phyloP scores from a whole-genome alignment of 2,888 invertebrate species.

The Rugalucina vietnamica region DNA sequence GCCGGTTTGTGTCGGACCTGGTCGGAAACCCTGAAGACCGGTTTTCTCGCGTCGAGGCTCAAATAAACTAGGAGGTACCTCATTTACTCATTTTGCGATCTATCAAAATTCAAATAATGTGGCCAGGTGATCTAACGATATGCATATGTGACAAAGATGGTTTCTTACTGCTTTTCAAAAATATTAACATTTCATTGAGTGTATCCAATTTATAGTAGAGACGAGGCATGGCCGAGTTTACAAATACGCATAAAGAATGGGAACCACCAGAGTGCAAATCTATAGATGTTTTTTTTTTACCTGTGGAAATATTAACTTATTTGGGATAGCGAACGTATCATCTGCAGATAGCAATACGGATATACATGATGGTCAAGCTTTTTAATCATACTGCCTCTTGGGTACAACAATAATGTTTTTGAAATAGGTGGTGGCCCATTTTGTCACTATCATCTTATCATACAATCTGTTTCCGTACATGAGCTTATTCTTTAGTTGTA shows the following conservation, averaged over 20 bases:
- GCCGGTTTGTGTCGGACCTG: no score
- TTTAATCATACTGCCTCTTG: no score
- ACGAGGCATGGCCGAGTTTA: not conserved
- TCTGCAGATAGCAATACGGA: no score
- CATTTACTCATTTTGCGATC: not conserved
- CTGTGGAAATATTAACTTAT: no score
- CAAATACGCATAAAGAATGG: no score
- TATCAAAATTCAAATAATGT: not conserved
- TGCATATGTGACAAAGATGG: not conserved
- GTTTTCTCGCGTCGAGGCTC: no score
- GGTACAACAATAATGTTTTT: no score
- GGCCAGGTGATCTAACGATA: conserved; percentile 4
- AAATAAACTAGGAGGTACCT: not conserved
- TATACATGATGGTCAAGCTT: no score
- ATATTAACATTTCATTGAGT: conserved; percentile 6
- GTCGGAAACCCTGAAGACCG: no score
- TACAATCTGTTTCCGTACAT: not conserved
- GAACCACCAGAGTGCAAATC: no score
- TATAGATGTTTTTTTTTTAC: no score
- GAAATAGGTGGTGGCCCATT: not conserved
- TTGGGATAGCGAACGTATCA: no score
- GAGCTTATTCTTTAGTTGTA: conserved; percentile 16
- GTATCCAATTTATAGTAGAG: not conserved
- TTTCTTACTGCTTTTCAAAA: not conserved
- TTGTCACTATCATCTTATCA: conserved; percentile 6